phyloP scores from a whole-genome alignment of 2,113 vertebrate species.

The Myocastor coypus region DNA sequence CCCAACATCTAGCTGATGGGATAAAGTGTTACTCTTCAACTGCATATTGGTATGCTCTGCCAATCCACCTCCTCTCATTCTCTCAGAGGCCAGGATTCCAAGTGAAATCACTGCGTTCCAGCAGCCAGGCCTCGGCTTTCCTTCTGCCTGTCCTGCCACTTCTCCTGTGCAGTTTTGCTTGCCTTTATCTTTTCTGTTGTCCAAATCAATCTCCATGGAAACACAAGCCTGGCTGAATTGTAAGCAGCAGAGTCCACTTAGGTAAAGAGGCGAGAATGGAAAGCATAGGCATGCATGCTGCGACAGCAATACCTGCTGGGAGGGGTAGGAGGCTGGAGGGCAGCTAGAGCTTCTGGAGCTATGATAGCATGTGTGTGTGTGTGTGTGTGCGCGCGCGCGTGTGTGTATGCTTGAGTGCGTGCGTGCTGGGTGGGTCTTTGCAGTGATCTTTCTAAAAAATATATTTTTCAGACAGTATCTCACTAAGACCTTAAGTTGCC shows the following conservation, averaged over 20 bases:
- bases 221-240: slow-evolving; percentile 26
- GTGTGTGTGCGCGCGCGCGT: background rate
- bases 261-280: slow-evolving; percentile 38
- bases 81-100: background rate
- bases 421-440: background rate
- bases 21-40: background rate
- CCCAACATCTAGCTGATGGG: background rate
- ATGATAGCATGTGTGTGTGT: background rate
- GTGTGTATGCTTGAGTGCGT: background rate
- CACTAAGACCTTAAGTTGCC: background rate
- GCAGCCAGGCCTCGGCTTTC: background rate
- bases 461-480: background rate
- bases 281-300: background rate
- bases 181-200: slow-evolving; percentile 17
- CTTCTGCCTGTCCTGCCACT: background rate
- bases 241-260: slow-evolving; percentile 42
- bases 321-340: background rate
- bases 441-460: background rate
- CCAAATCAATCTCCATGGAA: slow-evolving; percentile 38
- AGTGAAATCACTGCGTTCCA: background rate
- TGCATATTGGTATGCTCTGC: background rate
- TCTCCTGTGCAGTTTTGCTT: background rate
- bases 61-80: background rate
- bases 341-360: background rate
- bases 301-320: background rate